Conservation (phyloP, 2,113 vertebrate species). For the Azemiops feae region DNA sequence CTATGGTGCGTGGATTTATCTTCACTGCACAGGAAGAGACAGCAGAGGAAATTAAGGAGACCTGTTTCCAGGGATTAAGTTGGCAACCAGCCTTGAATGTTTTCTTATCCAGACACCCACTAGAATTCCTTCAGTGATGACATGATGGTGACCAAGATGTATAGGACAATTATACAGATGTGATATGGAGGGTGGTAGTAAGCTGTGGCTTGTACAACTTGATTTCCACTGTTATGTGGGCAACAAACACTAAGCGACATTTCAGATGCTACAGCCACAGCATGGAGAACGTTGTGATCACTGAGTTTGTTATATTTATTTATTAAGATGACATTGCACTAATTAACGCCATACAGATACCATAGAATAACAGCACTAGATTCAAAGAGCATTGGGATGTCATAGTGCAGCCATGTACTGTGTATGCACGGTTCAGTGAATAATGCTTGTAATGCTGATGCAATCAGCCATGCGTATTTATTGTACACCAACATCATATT, state of each 20-base stretch:
- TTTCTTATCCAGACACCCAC: constrained; percentile 17
- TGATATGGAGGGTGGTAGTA: neutral
- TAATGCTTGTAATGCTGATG: constrained; percentile 4
- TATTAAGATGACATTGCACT: neutral
- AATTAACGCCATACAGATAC: constrained; percentile 16
- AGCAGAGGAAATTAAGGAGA: neutral
- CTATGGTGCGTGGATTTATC: neutral
- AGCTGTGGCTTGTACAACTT: constrained; percentile 10
- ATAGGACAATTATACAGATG: neutral
- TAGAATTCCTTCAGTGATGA: neutral
- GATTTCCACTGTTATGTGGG: rapidly evolving
- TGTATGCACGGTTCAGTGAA: constrained; percentile 17
- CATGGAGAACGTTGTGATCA: neutral
- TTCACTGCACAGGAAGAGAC: neutral
- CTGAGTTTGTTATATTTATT: neutral
- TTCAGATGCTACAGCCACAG: neutral
- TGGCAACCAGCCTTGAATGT: neutral
- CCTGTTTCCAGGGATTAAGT: neutral
- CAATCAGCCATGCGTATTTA: constrained; percentile 13
- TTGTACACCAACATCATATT: neutral
- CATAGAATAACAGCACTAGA: neutral
- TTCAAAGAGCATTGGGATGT: neutral
- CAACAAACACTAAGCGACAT: neutral
- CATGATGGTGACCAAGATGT: neutral
- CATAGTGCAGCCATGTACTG: neutral